A percentile compares a stretch with the other conserved stretches of the same genome.
Conservation (phyloP, 2,113 vertebrate species). For the Chaetorhynchus papuensis region DNA sequence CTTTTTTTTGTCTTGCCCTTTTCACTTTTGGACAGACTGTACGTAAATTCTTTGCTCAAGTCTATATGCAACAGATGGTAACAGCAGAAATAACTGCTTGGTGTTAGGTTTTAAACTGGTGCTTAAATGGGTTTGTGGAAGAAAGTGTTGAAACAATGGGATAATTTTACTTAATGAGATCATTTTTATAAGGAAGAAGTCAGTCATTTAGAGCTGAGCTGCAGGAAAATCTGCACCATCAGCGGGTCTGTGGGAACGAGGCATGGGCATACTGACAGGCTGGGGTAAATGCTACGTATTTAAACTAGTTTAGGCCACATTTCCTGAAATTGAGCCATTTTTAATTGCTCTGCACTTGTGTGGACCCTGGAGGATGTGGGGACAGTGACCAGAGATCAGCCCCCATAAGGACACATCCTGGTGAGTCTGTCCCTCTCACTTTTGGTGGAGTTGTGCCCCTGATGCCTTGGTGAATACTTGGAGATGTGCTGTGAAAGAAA, state of each 20-base stretch:
- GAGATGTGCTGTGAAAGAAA: not conserved
- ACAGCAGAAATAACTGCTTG: conserved; percentile 32
- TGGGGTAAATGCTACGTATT: not conserved
- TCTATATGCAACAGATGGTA: conserved; percentile 45
- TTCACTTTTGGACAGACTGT: conserved; percentile 38
- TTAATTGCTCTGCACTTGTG: not conserved
- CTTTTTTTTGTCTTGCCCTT: conserved; percentile 18
- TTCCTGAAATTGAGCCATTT: not conserved
- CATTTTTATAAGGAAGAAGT: not conserved
- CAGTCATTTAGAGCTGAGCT: not conserved
- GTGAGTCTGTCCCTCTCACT: not conserved
- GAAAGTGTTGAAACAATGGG: conserved; percentile 20
- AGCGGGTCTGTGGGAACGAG: not conserved
- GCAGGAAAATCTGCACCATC: not conserved
- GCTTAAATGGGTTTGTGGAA: not conserved
- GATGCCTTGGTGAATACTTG: not conserved
- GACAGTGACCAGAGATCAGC: not conserved
- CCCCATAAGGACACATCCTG: fast-evolving
- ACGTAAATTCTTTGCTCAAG: conserved; percentile 23
- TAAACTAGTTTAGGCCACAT: not conserved
- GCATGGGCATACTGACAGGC: not conserved
- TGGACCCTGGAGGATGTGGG: not conserved
- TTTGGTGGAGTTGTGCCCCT: not conserved
- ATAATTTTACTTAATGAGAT: conserved; percentile 30
- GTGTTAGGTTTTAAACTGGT: conserved; percentile 36